Evolutionary conservation across 2,113 vertebrate species (phyloP).

Genomic region (Proterorhinus semilunaris): DNA sequence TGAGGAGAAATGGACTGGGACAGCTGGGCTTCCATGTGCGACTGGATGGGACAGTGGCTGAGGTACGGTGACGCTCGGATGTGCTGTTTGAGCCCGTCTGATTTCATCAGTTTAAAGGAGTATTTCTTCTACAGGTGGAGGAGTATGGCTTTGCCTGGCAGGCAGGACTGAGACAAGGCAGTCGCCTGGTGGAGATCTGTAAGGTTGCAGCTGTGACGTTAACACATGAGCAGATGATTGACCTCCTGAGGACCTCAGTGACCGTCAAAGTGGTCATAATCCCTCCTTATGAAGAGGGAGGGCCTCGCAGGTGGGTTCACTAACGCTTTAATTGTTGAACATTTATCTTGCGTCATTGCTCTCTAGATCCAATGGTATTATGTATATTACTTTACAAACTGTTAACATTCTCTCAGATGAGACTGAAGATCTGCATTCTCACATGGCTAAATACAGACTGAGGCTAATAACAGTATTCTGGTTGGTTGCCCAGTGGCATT

Average conservation of each 20-base stretch:
- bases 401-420: constrained; percentile 22
- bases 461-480: constrained; percentile 54
- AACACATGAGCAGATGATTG: constrained; percentile 94
- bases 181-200: constrained; percentile 92
- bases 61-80: constrained; percentile 59
- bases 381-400: constrained; percentile 15
- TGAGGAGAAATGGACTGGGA: constrained; percentile 89
- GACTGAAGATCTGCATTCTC: constrained; percentile 43
- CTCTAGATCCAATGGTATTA: too few species aligned
- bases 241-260: constrained; percentile 89
- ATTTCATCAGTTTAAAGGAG: constrained; percentile 9
- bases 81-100: neutral
- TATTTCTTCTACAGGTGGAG: constrained; percentile 76
- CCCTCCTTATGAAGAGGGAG: constrained; percentile 86
- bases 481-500: constrained; percentile 47
- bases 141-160: constrained; percentile 97
- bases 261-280: constrained; percentile 94
- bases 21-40: constrained; percentile 95
- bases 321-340: neutral
- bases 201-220: constrained; percentile 91
- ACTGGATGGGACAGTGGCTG: constrained; percentile 89
- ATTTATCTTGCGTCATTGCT: neutral
- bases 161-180: constrained; percentile 90
- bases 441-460: constrained; percentile 38
- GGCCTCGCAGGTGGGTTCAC: constrained; percentile 82